phyloP scores from a whole-genome alignment of 2,797 vertebrate species.

The Pyrrhura leucotis region DNA sequence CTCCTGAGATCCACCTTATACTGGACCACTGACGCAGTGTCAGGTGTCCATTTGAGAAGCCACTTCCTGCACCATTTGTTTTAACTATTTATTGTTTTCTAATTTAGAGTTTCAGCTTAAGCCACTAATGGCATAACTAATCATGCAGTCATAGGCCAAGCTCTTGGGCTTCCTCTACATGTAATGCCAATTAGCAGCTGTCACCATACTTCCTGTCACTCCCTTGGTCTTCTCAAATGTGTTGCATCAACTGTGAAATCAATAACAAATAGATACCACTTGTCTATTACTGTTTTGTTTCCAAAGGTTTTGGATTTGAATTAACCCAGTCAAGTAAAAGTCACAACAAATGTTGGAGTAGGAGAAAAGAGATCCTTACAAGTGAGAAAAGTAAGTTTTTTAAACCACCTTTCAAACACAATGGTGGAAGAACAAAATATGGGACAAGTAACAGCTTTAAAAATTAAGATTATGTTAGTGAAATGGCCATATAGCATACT shows the following conservation, averaged over 20 bases:
- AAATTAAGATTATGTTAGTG: background rate
- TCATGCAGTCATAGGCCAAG: background rate
- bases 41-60: background rate
- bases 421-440: background rate
- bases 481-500: background rate
- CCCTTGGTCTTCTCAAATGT: background rate
- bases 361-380: background rate
- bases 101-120: background rate
- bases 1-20: background rate
- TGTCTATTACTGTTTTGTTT: fast-evolving
- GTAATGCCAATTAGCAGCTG: background rate
- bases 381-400: background rate
- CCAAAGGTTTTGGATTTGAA: background rate
- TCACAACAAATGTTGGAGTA: background rate
- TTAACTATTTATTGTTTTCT: background rate
- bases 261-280: background rate
- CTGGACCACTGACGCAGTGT: background rate
- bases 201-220: background rate
- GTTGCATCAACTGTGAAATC: background rate
- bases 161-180: background rate
- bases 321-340: background rate
- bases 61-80: background rate
- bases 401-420: background rate
- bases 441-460: background rate
- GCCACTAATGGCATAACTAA: background rate